These are phyloP conservation scores for Aurelia aurita DNA, from an alignment of 30 jellyfish, hydroid and myxozoan genomes.

Conservation along the genomic window DNA sequence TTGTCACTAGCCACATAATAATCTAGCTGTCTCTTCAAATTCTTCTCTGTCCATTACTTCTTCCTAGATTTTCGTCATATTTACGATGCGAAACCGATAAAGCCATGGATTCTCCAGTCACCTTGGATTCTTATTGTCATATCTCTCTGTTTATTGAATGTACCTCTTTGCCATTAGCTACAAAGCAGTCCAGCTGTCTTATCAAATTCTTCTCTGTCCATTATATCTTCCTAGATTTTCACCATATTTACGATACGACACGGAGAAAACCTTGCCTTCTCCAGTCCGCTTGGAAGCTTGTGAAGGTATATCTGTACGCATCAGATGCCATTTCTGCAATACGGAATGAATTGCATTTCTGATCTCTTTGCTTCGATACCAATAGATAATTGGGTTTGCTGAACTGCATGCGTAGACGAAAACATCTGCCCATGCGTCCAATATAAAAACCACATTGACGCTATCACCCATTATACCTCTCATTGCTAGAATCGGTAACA, in stretches of 20 bases:
- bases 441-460: constrained; percentile 32
- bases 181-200: background rate
- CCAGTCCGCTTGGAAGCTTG: constrained; percentile 53
- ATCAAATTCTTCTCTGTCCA: constrained; percentile 7
- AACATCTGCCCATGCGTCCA: constrained; percentile 77
- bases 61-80: no score
- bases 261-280: constrained; percentile 4
- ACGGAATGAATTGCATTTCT: constrained; percentile 40
- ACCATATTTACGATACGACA: constrained; percentile 1
- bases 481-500: constrained; percentile 53
- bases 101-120: no score
- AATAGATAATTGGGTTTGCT: constrained; percentile 59
- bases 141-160: no score
- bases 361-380: constrained; percentile 77
- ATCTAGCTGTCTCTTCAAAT: background rate
- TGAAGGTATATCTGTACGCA: constrained; percentile 2
- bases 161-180: no score
- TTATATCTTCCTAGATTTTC: no score
- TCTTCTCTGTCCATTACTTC: background rate
- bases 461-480: constrained; percentile 66
- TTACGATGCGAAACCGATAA: no score
- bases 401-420: constrained; percentile 72
- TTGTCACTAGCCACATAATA: no score
- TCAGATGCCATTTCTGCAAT: constrained; percentile 51
- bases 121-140: no score